A percentile compares a stretch with the other conserved stretches of the same genome.
Conservation (phyloP, 2,113 vertebrate genomes). For the Trogon surrucura region DNA sequence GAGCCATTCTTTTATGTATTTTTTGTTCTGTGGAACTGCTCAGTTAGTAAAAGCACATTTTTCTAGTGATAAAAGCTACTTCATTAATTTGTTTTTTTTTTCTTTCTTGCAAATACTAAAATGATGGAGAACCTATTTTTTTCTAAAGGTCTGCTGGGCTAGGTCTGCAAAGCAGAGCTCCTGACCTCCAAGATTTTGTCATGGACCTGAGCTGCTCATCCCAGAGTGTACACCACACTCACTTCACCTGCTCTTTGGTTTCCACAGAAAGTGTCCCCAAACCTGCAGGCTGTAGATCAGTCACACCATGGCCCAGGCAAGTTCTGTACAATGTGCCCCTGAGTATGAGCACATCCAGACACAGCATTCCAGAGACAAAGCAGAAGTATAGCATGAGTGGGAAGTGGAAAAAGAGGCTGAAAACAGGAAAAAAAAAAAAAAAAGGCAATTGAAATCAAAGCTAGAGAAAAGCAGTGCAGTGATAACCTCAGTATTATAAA, state of each 20-base stretch:
- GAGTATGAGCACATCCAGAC: not conserved
- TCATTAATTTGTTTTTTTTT: not conserved
- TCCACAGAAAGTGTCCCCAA: not conserved
- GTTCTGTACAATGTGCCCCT: rapidly evolving
- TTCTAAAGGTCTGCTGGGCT: not conserved
- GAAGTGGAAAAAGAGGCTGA: not conserved
- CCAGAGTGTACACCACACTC: rapidly evolving
- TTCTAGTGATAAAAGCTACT: not conserved
- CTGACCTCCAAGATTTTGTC: not conserved
- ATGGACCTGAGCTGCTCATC: not conserved
- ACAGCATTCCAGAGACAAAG: not conserved
- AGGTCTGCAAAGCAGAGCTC: not conserved
- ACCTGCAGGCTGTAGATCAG: not conserved
- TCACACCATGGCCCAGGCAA: rapidly evolving
- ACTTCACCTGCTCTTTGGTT: rapidly evolving
- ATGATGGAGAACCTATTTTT: not conserved
- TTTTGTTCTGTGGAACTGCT: not conserved
- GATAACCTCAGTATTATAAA: not conserved
- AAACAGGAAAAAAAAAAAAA: not conserved
- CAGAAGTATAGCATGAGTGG: not conserved
- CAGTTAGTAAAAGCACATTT: not conserved
- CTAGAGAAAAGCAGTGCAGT: not conserved
- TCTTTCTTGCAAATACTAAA: not conserved
- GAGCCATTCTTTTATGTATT: not conserved
- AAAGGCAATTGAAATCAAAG: not conserved